Percentiles rank a stretch among this genome's conserved stretches.
These are phyloP conservation scores for Acanthurus tractus DNA, from an alignment of 2,797 vertebrate species.

Conservation along the genomic window DNA sequence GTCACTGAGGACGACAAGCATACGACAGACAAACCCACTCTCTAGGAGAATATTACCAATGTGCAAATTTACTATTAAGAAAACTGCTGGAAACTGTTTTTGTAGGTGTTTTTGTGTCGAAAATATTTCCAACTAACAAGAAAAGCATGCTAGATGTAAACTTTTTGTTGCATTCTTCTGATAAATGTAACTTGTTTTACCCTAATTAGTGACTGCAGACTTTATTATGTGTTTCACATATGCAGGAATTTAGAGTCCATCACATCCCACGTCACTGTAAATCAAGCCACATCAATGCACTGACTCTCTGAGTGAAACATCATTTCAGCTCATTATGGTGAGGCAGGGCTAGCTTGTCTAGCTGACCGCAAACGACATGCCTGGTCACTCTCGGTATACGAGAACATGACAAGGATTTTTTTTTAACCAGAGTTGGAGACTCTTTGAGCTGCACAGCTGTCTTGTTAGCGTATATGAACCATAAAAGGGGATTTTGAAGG, in stretches of 20 bases:
- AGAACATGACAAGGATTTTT: constrained; percentile 55
- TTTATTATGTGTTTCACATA: constrained; percentile 44
- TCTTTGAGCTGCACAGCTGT: constrained; percentile 29
- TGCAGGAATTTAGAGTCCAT: constrained; percentile 37
- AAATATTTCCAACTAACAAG: background rate
- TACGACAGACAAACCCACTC: constrained; percentile 24
- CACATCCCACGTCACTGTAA: constrained; percentile 41
- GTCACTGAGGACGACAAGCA: constrained; percentile 32
- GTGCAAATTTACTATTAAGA: constrained; percentile 15
- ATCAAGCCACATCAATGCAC: constrained; percentile 66
- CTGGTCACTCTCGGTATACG: constrained; percentile 39
- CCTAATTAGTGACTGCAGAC: background rate
- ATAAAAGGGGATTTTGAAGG: constrained; percentile 1
- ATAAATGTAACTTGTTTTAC: constrained; percentile 8
- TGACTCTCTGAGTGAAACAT: constrained; percentile 66
- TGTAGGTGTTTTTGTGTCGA: background rate
- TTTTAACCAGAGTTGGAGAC: constrained; percentile 31
- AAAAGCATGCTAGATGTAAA: background rate
- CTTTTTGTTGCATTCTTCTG: background rate
- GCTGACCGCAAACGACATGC: constrained; percentile 63
- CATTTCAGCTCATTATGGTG: constrained; percentile 59
- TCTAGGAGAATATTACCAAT: constrained; percentile 15
- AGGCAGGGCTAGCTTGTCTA: constrained; percentile 45
- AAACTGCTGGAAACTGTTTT: constrained; percentile 11
- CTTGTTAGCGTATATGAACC: constrained; percentile 19